These are phyloP conservation scores for Cairina moschata DNA, from an alignment of 2,113 vertebrate genomes.

Conservation along the genomic window DNA sequence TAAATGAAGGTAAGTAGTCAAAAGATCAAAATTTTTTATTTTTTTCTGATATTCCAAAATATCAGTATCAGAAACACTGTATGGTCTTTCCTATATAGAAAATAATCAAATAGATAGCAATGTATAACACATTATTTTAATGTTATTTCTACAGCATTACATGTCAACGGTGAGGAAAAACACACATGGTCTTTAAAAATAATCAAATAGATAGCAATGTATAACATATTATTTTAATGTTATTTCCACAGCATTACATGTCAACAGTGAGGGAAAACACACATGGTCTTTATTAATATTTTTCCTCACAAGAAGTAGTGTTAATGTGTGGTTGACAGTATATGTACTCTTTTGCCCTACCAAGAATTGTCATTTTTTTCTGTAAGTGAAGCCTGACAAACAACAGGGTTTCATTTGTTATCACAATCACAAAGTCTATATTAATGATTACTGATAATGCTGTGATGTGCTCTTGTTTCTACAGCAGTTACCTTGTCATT, in stretches of 20 bases:
- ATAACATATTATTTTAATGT: background rate
- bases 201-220: background rate
- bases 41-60: background rate
- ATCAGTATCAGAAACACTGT: background rate
- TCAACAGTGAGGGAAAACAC: background rate
- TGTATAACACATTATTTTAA: background rate
- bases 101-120: background rate
- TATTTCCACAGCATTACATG: background rate
- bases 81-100: background rate
- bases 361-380: background rate
- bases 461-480: background rate
- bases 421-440: background rate
- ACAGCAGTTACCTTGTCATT: background rate
- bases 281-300: background rate
- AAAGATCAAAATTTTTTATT: background rate
- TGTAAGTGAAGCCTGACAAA: background rate
- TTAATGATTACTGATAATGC: background rate
- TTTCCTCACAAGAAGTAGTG: background rate
- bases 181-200: background rate
- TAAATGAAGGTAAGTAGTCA: background rate
- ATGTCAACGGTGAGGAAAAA: background rate
- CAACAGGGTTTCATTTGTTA: background rate
- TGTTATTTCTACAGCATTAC: background rate
- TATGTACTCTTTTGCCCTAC: background rate
- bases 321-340: background rate